phyloP scores from a whole-genome alignment of 2,797 vertebrate species.

The Falco novaeseelandiae region DNA sequence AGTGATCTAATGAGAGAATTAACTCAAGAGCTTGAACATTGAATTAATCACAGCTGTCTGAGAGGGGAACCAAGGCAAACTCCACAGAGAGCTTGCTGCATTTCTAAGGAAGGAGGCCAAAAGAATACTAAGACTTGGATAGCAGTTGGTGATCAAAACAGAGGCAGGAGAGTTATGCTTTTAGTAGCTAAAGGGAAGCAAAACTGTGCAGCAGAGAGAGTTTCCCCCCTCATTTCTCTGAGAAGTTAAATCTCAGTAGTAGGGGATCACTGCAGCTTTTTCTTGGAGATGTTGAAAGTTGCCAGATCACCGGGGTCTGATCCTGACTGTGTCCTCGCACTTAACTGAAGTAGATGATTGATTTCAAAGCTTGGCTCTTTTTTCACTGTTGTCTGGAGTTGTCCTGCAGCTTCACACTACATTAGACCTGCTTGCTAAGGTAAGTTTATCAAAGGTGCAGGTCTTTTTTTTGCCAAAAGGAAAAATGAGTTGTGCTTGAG shows the following conservation, averaged over 20 bases:
- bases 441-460: neutral
- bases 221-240: neutral
- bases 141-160: conserved; percentile 24
- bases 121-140: neutral
- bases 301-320: neutral
- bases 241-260: neutral
- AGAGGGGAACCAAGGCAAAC: conserved; percentile 51
- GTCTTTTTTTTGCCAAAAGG: neutral
- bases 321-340: neutral
- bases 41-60: conserved; percentile 71
- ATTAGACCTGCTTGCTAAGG: neutral
- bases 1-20: conserved; percentile 70
- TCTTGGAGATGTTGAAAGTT: neutral
- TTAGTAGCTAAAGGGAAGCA: neutral
- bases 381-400: neutral
- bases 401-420: neutral
- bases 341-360: neutral
- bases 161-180: neutral
- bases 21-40: conserved; percentile 54
- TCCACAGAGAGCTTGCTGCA: conserved; percentile 39
- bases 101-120: conserved; percentile 51
- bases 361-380: conserved; percentile 3
- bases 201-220: neutral
- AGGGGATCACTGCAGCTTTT: neutral
- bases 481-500: neutral